Evolutionary conservation across 2,888 invertebrate species (phyloP), one percentile per base, ranked within the genome.

Genomic region (Cephus nigrinus): DNA sequence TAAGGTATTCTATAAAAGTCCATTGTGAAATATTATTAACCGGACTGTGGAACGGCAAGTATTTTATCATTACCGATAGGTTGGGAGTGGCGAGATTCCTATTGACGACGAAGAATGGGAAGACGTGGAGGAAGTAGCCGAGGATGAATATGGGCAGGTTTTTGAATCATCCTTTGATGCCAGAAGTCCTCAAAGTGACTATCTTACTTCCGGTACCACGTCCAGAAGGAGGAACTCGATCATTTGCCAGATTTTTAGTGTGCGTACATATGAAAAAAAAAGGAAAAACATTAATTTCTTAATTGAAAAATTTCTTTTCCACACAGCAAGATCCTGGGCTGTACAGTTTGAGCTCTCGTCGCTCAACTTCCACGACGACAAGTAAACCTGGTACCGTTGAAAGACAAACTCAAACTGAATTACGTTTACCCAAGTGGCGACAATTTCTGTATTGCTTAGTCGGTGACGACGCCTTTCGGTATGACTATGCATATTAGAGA

Each of bases 71-170:
- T 12, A 68, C 34, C 79, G 76, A 40, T 82, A 95, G 95, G 94
- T 96, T 33, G 97, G 97, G 12, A 97, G 96, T 79, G 97, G 97
- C 0, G 97, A 97, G 90, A 96, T 96, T 78, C 95, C 95, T 0
- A 93, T 96, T 9, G 95, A 96, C 84, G 96, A 97, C 84, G 95
- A 96, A 0, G 97, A 97, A 88, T 97, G 96, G 96, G 96, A 96
- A 84, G 97, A 96, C 86, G 93, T 95, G 69, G 93, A 92, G 68
- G 93, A 92, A 55, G 85, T 90, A 40, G 93, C 79, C n/a, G 69
- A 55, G 55, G 23, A 55, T 9, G 71, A 71, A 31, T 71, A 71
- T 11, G 71, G 35, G 74, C n/a, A 30, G 74, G 36, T 32, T 12
- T 75, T 40, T 85, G 86, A 71, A 82, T 83, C 11, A 86, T 87